Evolutionary conservation across 1,140 invertebrate genomes (phyloP), one percentile per base, ranked within the genome.

Genomic region (Battus philenor): DNA sequence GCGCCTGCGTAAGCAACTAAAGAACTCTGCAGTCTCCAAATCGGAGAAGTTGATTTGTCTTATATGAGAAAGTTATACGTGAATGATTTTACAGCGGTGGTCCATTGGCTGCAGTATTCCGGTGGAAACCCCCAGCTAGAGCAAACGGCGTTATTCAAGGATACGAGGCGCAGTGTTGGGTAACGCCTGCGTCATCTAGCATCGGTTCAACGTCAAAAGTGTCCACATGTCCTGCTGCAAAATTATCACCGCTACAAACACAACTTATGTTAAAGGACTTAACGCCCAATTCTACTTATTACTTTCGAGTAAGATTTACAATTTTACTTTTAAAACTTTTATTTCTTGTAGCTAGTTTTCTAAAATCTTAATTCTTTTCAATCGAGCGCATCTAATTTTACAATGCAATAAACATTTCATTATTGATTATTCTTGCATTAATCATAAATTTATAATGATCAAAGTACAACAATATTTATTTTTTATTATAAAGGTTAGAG

Each of bases 81-180:
- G n/a, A n/a, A 44, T 76, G 74, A 2, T 41, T 76, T 4, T 67
- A 50, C 46, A 81, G 88, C 8, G 76, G 84, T n/a, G 73, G 83
- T 1, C 65, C 88, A 12, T 71, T 88, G 17, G 82, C 84, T 2
- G 86, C 89, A 0, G 88, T 88, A 39, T 90, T 93, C 47, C 90
- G 96, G 15, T 98, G 96, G 96, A 89, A 92, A 64, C 68, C 87
- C 0, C 95, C 95, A 0, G 55, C 86, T 33, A 86, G 88, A 34
- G 82, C 90, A 0, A 95, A 96, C 71, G 95, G 95, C 3, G 62
- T 92, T 1, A 89, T 97, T 11, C 84, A 86, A 52, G 91, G 90
- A 0, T 96, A 95, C 78, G 89, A 88, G 47, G 88, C 94, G 0
- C 87, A 88, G 16, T 94, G 90, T 71, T 94, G 92, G 91, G 86